These are phyloP conservation scores for Elysia crispata DNA, from an alignment of 2,888 invertebrate genomes.

Conservation along the genomic window DNA sequence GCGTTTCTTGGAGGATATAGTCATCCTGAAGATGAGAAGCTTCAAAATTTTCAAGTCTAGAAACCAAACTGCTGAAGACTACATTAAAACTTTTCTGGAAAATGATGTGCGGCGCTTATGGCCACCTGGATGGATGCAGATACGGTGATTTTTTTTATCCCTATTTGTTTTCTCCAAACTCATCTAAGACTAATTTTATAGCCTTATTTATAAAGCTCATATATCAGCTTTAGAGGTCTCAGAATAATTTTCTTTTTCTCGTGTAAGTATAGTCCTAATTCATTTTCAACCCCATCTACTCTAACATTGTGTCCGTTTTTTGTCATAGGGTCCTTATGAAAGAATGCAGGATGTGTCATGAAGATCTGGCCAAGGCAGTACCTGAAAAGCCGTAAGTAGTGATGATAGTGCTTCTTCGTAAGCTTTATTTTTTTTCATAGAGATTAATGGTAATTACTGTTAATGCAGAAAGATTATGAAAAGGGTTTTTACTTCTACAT, in stretches of 20 bases:
- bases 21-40: slow-evolving; percentile 78
- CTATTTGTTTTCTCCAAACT: too few relatives aligned
- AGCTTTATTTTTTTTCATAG: too few relatives aligned
- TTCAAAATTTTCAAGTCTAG: slow-evolving; percentile 78
- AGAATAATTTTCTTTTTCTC: too few relatives aligned
- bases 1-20: slow-evolving; percentile 76
- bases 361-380: slow-evolving; percentile 62
- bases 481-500: too few relatives aligned
- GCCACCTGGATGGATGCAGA: slow-evolving; percentile 84
- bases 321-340: slow-evolving; percentile 64
- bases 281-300: too few relatives aligned
- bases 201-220: too few relatives aligned
- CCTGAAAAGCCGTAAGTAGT: slow-evolving; percentile 17
- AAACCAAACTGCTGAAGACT: slow-evolving; percentile 78
- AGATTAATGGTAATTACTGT: too few relatives aligned
- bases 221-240: too few relatives aligned
- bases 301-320: slow-evolving; percentile 1
- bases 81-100: slow-evolving; percentile 81
- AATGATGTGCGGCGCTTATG: slow-evolving; percentile 83
- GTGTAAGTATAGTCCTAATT: too few relatives aligned
- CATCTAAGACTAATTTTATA: too few relatives aligned
- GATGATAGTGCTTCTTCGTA: too few relatives aligned
- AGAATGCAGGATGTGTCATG: slow-evolving; percentile 66
- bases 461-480: too few relatives aligned
- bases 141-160: slow-evolving; percentile 65